These are phyloP conservation scores for Gorsachius magnificus DNA, from an alignment of 2,797 vertebrate species.

Conservation along the genomic window DNA sequence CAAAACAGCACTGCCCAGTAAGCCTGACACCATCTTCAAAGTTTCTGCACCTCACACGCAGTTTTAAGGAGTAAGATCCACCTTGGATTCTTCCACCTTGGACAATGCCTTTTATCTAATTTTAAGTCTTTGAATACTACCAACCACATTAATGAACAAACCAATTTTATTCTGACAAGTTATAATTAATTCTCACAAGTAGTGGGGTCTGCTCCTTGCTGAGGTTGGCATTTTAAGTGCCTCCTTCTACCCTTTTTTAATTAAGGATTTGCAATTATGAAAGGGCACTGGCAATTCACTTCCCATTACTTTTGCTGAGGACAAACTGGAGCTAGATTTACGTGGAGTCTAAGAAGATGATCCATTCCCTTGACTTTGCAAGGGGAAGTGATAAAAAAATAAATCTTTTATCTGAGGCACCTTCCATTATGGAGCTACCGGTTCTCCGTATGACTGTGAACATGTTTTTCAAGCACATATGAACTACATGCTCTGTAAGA, in stretches of 20 bases:
- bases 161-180: not conserved
- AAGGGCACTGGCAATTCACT: not conserved
- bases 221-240: not conserved
- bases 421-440: not conserved
- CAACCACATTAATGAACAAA: not conserved
- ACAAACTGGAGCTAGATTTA: not conserved
- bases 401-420: not conserved
- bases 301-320: not conserved
- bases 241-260: not conserved
- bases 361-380: not conserved
- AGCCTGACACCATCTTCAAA: not conserved
- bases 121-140: not conserved
- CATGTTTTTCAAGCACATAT: not conserved
- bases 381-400: not conserved
- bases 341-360: not conserved
- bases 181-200: not conserved
- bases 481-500: not conserved
- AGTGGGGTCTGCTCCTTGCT: not conserved
- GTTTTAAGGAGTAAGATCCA: not conserved
- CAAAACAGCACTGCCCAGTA: not conserved
- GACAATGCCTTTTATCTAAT: not conserved
- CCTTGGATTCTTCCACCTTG: not conserved
- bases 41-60: not conserved
- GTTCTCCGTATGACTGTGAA: not conserved
- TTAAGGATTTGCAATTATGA: not conserved